Conservation (phyloP, 2,797 vertebrate species). For the Urophycis tenuis region DNA sequence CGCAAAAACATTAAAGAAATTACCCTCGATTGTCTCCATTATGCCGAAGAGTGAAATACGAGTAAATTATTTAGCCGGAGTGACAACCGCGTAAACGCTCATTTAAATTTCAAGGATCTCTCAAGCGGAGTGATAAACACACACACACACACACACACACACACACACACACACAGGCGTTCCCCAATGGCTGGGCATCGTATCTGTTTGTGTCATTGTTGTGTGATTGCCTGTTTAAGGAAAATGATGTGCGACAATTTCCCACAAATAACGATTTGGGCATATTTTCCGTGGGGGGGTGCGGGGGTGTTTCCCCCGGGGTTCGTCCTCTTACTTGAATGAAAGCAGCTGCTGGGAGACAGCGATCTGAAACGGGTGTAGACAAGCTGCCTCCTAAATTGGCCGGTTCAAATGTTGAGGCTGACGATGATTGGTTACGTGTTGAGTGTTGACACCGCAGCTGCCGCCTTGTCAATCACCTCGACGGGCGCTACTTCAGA, state of each 20-base stretch:
- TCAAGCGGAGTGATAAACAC: neutral
- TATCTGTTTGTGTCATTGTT: neutral
- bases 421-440: neutral
- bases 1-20: neutral
- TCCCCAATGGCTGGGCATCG: neutral
- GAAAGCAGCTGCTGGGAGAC: neutral
- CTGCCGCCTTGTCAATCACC: neutral
- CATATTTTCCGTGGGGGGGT: neutral
- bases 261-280: neutral
- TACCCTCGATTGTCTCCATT: neutral
- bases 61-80: neutral
- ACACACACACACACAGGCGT: neutral
- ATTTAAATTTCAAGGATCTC: neutral
- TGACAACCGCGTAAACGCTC: neutral
- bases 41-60: neutral
- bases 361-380: neutral
- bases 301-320: neutral
- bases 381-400: neutral
- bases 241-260: neutral
- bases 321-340: neutral
- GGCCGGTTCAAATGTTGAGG: neutral
- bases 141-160: slow-evolving; percentile 6
- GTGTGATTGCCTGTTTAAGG: neutral
- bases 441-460: neutral
- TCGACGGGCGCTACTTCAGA: neutral